phyloP scores from a whole-genome alignment of 2,113 vertebrate species.

The Leucoraja erinaceus region DNA sequence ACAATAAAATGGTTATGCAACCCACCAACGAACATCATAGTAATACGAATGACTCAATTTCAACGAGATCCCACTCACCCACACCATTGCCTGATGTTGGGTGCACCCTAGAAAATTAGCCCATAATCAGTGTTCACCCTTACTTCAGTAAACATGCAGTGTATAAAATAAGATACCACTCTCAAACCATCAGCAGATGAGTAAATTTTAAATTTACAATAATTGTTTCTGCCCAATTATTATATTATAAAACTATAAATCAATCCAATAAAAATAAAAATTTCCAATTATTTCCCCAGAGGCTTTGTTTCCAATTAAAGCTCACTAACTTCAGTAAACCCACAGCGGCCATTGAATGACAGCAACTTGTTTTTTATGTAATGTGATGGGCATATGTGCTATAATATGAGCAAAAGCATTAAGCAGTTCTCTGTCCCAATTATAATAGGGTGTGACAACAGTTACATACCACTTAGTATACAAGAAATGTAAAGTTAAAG shows the following conservation, averaged over 20 bases:
- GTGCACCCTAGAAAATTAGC: background rate
- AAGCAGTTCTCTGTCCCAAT: background rate
- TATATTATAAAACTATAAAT: background rate
- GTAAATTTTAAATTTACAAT: background rate
- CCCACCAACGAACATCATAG: background rate
- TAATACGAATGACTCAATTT: background rate
- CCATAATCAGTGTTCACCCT: background rate
- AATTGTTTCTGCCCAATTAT: background rate
- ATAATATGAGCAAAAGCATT: background rate
- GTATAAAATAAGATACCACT: background rate
- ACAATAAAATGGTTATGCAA: background rate
- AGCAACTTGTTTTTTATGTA: background rate
- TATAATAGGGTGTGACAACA: background rate
- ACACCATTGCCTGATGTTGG: background rate
- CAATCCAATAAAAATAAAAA: background rate
- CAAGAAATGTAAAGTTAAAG: background rate
- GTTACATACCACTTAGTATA: background rate
- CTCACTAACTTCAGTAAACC: background rate
- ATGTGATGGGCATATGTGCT: background rate
- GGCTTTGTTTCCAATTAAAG: background rate
- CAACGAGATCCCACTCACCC: background rate
- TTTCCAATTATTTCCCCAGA: background rate
- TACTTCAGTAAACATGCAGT: background rate
- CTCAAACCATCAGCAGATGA: background rate
- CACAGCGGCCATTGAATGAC: background rate